phyloP scores from a whole-genome alignment of 1,140 invertebrate genomes.

The Brachionus angularis region DNA sequence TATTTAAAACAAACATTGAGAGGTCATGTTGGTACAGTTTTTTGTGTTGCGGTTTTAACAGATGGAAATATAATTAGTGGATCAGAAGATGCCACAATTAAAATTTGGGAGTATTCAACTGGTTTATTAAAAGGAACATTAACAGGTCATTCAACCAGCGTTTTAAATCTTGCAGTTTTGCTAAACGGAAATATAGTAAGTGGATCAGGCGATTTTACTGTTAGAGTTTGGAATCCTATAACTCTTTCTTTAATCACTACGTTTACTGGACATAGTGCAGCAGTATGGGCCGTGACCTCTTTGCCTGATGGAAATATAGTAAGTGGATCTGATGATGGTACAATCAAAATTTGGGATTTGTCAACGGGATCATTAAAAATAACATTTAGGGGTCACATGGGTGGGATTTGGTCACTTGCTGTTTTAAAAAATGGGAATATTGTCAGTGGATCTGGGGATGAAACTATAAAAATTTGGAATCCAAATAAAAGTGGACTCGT shows the following conservation, averaged over 20 bases:
- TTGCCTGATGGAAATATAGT: slow-evolving; percentile 98
- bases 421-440: slow-evolving; percentile 99
- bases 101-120: slow-evolving; percentile 66
- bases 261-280: slow-evolving; percentile 93
- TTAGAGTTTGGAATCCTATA: slow-evolving; percentile 97
- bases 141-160: slow-evolving; percentile 96
- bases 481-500: slow-evolving; percentile 88
- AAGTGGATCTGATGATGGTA: slow-evolving; percentile 97
- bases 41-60: slow-evolving; percentile 93
- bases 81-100: slow-evolving; percentile 98
- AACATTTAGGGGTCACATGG: slow-evolving; percentile 97
- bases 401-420: slow-evolving; percentile 99
- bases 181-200: slow-evolving; percentile 98
- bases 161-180: slow-evolving; percentile 94
- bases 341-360: slow-evolving; percentile 99
- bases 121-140: slow-evolving; percentile 97
- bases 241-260: slow-evolving; percentile 91
- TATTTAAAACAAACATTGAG: slow-evolving; percentile 84
- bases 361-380: slow-evolving; percentile 84
- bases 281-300: slow-evolving; percentile 89
- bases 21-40: slow-evolving; percentile 96
- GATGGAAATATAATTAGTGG: slow-evolving; percentile 99
- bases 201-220: slow-evolving; percentile 97
- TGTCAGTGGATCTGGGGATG: slow-evolving; percentile 95
- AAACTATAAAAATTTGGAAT: slow-evolving; percentile 83